Percentiles rank a stretch among this genome's conserved stretches.
Conservation (phyloP, 2,113 vertebrate genomes). For the Eptesicus fuscus region DNA sequence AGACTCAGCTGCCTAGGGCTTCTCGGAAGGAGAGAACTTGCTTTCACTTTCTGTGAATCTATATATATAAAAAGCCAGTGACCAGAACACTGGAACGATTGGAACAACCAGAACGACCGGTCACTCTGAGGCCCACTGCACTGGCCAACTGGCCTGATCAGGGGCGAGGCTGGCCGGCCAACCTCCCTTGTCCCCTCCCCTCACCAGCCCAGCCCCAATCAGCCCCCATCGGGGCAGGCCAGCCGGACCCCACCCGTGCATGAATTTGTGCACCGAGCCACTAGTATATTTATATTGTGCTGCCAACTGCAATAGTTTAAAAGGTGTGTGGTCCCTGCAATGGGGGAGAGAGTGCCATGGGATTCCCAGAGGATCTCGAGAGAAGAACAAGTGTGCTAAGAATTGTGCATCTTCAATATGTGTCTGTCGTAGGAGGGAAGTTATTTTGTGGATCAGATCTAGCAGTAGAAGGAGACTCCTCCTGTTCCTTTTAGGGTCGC, state of each 20-base stretch:
- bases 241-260: too few relatives aligned
- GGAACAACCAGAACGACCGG: too few relatives aligned
- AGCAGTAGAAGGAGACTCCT: neutral
- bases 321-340: neutral
- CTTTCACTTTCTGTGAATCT: slow-evolving; percentile 1
- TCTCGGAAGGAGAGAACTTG: neutral
- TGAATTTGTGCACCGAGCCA: too few relatives aligned
- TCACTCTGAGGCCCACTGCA: too few relatives aligned
- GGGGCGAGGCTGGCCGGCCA: too few relatives aligned
- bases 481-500: neutral
- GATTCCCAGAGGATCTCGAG: neutral
- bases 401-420: neutral
- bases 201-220: too few relatives aligned
- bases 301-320: neutral
- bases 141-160: too few relatives aligned
- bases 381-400: neutral
- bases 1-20: neutral
- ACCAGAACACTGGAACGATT: too few relatives aligned
- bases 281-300: neutral
- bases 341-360: neutral
- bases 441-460: neutral
- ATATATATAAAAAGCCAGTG: too few relatives aligned
- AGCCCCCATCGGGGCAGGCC: too few relatives aligned
- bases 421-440: neutral
- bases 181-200: too few relatives aligned